Conservation (phyloP, 2,113 vertebrate species). For the Lasiurus borealis region DNA sequence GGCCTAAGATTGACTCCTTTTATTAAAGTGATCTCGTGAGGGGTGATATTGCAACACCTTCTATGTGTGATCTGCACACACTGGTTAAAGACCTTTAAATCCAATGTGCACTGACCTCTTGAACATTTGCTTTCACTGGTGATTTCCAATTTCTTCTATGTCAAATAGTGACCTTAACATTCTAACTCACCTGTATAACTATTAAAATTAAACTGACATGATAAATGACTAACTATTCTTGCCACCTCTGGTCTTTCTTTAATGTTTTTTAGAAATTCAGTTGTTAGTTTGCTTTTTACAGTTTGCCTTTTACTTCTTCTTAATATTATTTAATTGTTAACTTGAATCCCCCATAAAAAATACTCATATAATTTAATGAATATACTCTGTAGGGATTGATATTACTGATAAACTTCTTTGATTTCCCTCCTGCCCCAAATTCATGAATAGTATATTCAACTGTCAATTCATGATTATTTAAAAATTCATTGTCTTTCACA, state of each 20-base stretch:
- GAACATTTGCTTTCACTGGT: slow-evolving; percentile 63
- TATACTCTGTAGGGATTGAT: neutral
- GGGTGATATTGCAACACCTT: slow-evolving; percentile 39
- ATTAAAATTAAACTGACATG: slow-evolving; percentile 65
- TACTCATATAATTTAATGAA: neutral
- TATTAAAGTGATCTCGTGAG: slow-evolving; percentile 49
- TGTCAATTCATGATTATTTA: neutral
- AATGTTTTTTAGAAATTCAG: slow-evolving; percentile 54
- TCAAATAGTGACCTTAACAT: slow-evolving; percentile 74
- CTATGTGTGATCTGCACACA: neutral
- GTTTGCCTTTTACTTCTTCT: neutral
- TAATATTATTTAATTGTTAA: slow-evolving; percentile 50
- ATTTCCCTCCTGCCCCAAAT: neutral
- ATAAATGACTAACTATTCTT: slow-evolving; percentile 68
- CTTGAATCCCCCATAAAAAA: neutral
- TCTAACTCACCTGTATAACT: slow-evolving; percentile 69
- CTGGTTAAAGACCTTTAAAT: slow-evolving; percentile 74
- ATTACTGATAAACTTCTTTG: slow-evolving; percentile 10
- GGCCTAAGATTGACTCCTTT: slow-evolving; percentile 49
- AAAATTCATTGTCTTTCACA: neutral
- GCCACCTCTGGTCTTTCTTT: slow-evolving; percentile 1
- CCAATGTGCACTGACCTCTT: slow-evolving; percentile 63
- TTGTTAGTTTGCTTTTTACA: slow-evolving; percentile 43
- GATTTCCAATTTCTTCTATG: slow-evolving; percentile 66
- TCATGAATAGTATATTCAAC: neutral